Base-by-base conservation (phyloP, 2,113 vertebrate genomes). In the Stercorarius parasiticus region DNA sequence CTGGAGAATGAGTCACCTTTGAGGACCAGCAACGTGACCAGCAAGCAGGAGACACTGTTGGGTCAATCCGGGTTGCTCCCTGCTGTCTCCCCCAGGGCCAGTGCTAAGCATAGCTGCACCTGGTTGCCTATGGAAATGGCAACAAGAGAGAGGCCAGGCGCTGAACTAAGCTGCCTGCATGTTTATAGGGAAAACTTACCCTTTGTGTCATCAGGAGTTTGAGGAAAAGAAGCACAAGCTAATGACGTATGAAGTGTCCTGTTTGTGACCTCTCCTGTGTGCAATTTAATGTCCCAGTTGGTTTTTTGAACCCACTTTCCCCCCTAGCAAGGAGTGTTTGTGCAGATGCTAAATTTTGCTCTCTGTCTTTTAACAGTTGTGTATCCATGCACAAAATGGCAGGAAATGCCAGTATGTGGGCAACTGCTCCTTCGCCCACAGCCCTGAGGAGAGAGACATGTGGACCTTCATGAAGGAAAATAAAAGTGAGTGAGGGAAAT, bases 391-490 rank as follows among this genome's bases (percentile, higher is more conserved):
- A n/a, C 96, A 99, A 95, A 98, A 98, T 15, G 99, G 99, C 91
- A 98, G 97, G 95, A 99, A 99, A 88, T 99, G 99, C 87, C 98
- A 97, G 95, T 99, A 99, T 45, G 98, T 98, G 73, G 99, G 99
- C 59, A 99, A 99, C 95, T 99, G 99, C 96, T 98, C 98, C 29
- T 99, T 99, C 8, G 99, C 99, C 15, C 99, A 99, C 98, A 99
- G 99, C 97, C 98, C 98, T 3, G 99, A 99, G 96, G 99, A 99
- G 97, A 99, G 98, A 95, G 99, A 99, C 73, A 98, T 99, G 98
- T 99, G 99, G 99, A 99, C 98, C 15, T 99, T 99, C 98, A 99
- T 99, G 99, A 99, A 99, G 97, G 99, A 99, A 96, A 99, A 99
- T 77, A 98, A 99, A 98, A 98, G 99, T 99, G 93, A 99, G 99